Conservation (phyloP, 2,113 vertebrate species). For the Calonectris borealis region DNA sequence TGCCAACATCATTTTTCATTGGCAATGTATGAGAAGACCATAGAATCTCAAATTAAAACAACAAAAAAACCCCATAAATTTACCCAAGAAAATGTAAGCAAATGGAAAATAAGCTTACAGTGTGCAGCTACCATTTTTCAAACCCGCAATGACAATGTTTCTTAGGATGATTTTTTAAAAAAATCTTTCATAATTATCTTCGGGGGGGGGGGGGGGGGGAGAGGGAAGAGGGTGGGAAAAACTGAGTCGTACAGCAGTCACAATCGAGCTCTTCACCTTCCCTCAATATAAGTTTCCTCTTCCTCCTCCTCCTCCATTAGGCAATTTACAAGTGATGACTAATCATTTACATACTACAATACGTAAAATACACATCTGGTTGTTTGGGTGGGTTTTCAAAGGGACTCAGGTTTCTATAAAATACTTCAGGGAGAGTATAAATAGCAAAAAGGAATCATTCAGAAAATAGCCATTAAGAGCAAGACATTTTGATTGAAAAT, state of each 20-base stretch:
- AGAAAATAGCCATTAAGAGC: neutral
- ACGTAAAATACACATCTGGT: conserved; percentile 17
- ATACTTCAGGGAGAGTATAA: neutral
- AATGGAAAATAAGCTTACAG: neutral
- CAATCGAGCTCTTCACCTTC: neutral
- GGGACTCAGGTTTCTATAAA: neutral
- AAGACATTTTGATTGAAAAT: neutral
- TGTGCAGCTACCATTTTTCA: neutral
- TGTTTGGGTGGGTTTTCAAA: conserved; percentile 25
- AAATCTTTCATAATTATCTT: conserved; percentile 52
- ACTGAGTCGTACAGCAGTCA: neutral
- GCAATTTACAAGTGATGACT: conserved; percentile 19
- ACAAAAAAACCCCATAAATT: neutral
- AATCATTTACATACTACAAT: conserved; percentile 14
- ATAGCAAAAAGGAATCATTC: neutral
- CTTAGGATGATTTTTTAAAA: neutral
- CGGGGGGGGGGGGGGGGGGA: neutral
- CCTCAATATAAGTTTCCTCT: neutral
- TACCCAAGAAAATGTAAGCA: neutral
- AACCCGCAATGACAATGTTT: neutral
- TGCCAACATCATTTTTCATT: neutral
- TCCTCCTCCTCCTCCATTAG: neutral
- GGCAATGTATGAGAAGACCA: neutral
- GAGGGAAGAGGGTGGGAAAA: neutral
- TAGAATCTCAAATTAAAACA: neutral